These are phyloP conservation scores for Lasioglossum marginatum DNA, from an alignment of 2,888 invertebrate genomes.

Conservation along the genomic window DNA sequence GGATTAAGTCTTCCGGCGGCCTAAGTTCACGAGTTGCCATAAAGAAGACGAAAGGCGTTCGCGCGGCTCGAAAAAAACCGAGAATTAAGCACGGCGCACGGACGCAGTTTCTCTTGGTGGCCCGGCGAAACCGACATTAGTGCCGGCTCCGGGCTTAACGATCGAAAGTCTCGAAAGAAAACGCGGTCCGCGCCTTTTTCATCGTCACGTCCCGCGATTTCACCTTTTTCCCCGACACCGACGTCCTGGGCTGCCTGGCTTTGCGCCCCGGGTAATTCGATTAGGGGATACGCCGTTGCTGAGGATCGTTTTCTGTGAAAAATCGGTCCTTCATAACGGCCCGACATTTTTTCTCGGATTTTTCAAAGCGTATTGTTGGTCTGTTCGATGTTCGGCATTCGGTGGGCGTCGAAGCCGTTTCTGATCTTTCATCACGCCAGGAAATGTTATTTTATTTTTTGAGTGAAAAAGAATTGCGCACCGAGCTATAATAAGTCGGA, in stretches of 20 bases:
- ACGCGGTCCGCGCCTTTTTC: conserved; percentile 36
- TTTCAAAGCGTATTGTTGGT: neutral
- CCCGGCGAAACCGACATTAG: conserved; percentile 50
- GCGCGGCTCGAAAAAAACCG: conserved; percentile 38
- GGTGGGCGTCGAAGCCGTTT: neutral
- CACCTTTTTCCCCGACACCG: conserved; percentile 14
- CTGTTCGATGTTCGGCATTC: neutral
- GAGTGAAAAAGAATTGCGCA: neutral
- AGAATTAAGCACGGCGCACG: conserved; percentile 58
- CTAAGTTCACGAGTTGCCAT: conserved; percentile 53
- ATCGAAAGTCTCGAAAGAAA: conserved; percentile 48
- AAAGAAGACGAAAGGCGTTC: conserved; percentile 54
- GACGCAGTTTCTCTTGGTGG: conserved; percentile 53
- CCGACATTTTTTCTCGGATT: neutral
- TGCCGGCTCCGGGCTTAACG: conserved; percentile 56
- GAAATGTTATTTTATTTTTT: neutral
- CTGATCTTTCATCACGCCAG: neutral
- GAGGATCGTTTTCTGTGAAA: neutral
- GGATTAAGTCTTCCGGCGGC: conserved; percentile 51
- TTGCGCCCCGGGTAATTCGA: conserved; percentile 2
- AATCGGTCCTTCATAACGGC: neutral
- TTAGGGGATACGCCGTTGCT: neutral
- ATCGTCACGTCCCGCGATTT: conserved; percentile 30
- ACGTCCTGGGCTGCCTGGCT: neutral
- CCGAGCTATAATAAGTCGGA: neutral